Evolutionary conservation across 2,888 invertebrate species (phyloP).

Genomic region (Ophion slaviceki): DNA sequence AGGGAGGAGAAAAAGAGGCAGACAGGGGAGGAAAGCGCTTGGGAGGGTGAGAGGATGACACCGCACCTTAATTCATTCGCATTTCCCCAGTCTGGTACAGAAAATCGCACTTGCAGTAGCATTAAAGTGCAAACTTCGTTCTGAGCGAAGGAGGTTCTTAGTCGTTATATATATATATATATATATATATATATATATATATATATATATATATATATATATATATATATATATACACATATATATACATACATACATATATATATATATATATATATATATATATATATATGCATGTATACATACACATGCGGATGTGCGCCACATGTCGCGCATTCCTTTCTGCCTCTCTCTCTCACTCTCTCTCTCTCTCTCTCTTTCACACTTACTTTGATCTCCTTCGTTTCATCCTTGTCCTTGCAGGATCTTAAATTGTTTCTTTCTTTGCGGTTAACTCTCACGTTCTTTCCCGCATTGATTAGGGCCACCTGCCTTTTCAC

Average conservation of each 20-base stretch:
- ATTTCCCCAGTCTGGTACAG: slow-evolving; percentile 58
- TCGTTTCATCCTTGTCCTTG: slow-evolving; percentile 1
- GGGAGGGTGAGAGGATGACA: slow-evolving; percentile 1
- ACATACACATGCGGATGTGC: slow-evolving; percentile 75
- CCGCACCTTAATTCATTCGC: slow-evolving; percentile 64
- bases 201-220: slow-evolving; percentile 1
- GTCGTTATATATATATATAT: slow-evolving; percentile 24
- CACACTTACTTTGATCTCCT: slow-evolving; percentile 7
- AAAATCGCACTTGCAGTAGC: slow-evolving; percentile 68
- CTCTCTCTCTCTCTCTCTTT: slow-evolving; percentile 34
- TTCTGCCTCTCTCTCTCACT: slow-evolving; percentile 24
- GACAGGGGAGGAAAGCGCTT: not conserved
- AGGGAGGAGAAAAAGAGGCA: slow-evolving; percentile 16
- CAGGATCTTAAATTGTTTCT: slow-evolving; percentile 70
- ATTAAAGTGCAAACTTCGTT: slow-evolving; percentile 28
- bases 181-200: slow-evolving; percentile 14
- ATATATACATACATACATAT: slow-evolving; percentile 35
- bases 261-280: slow-evolving; percentile 21
- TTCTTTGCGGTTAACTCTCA: slow-evolving; percentile 35
- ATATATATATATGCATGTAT: slow-evolving; percentile 21
- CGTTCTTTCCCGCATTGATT: slow-evolving; percentile 27
- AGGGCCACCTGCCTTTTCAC: not conserved
- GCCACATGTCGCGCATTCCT: slow-evolving; percentile 77
- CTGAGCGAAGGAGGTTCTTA: slow-evolving; percentile 36
- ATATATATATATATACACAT: slow-evolving; percentile 3